Base-by-base conservation (phyloP, 1,140 invertebrate species). In the Harpegnathos saltator region DNA sequence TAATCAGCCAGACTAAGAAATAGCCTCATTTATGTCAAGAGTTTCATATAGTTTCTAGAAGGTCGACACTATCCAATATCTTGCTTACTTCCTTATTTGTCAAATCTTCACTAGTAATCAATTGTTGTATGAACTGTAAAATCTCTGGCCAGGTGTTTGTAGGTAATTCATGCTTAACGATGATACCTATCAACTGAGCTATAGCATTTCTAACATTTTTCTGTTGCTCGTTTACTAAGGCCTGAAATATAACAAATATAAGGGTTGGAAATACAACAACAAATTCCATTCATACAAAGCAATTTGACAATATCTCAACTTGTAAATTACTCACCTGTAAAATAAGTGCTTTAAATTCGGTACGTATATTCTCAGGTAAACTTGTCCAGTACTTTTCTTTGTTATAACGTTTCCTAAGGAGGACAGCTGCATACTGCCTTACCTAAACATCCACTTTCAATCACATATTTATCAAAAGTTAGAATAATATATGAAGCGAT, bases 81-180 rank as follows among this genome's bases (percentile, higher is more conserved):
- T 52, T 71, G 52, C 48, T 89, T 94, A 96, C 96, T 93, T 97
- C 95, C 94, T 95, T 95, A 59, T 96, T 95, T 15, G 90, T 85
- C 17, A 93, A 74, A 90, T 95, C 95, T 52, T 95, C 93, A 90
- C 95, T 96, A 33, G 94, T 94, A 52, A 95, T 94, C 29, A 95
- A 92, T 58, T 95, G 94, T 80, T 96, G 94, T 62, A 97, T 93
- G 89, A 97, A 97, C 77, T 96, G 95, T 58, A 97, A 94, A 48
- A 97, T 91, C 88, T 97, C 96, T 11, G 95, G 96, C 97, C 97
- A 97, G 12, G 92, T 89, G 86, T 96, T 95, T 54, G 94, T 94
- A 14, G 95, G 95, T 69, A 97, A 93, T 92, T 97, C 97, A 93
- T 97, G 97, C 83, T 96, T 97, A 22, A 96, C 95, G 69, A 97